Evolutionary conservation across 2,113 vertebrate genomes (phyloP), one percentile per base, ranked within the genome.

Genomic region (Struthio camelus): DNA sequence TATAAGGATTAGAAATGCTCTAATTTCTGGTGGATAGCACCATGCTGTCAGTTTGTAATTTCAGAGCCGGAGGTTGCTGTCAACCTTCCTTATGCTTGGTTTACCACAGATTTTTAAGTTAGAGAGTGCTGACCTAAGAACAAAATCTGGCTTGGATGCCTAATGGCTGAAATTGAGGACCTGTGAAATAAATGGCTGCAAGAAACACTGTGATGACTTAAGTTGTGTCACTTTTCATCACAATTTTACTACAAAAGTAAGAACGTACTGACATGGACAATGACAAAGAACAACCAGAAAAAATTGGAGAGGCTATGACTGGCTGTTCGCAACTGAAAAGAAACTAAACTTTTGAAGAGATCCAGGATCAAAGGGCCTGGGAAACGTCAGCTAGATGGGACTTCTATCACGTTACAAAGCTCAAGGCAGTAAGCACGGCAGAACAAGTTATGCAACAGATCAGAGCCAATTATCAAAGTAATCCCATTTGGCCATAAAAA

Each of bases 401-500:
- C 71, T 92, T 91, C 84, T 72, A 48, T 87, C 91, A 80, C 2
- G 20, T 93, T 88, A 91, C 59, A 80, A 67, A 78, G 42, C 51
- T 86, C 0, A 0, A 32, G 28, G 67, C 24, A 83, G 85, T 42
- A 92, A 84, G 46, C 30, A 81, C 36, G 67, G 69, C n/a, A 90
- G 90, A 93, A 71, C 34, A 80, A 80, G 64, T 59, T 93, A 90
- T 92, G 82, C 76, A 92, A 95, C 53, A 93, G 86, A 96, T 96
- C 92, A 91, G 90, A 96, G 90, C 89, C 95, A 96, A 96, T 96
- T 95, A 96, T 94, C 89, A 80, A 84, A 94, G 91, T 92, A 94
- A 96, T 96, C 96, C 90, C 94, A 95, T 95, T 95, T 96, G 86
- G 84, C 93, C 85, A 91, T 94, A 97, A 95, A 96, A 96, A 95